These are phyloP conservation scores for Helicolenus hilgendorfi DNA, from an alignment of 2,797 vertebrate genomes.

Conservation along the genomic window DNA sequence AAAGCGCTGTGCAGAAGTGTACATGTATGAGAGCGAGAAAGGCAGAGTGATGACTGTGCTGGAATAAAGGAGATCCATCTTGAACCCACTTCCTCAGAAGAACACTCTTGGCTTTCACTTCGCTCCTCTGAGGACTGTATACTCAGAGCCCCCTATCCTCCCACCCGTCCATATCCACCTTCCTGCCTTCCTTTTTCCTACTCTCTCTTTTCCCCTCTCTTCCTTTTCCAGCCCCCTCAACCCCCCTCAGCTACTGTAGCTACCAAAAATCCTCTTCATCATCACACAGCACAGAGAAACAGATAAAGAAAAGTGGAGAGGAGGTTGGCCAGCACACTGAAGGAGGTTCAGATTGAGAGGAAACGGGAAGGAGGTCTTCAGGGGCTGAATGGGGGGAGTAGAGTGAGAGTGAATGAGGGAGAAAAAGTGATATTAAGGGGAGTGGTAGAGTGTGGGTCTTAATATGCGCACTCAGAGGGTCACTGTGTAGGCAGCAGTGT, in stretches of 20 bases:
- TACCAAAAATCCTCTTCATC: conserved; percentile 78
- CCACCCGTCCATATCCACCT: conserved; percentile 59
- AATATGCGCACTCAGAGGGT: conserved; percentile 80
- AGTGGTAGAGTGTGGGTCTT: conserved; percentile 47
- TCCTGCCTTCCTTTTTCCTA: conserved; percentile 52
- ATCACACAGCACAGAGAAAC: conserved; percentile 69
- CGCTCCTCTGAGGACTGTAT: conserved; percentile 72
- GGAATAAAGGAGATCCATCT: conserved; percentile 82
- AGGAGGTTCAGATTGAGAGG: conserved; percentile 59
- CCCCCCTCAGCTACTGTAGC: conserved; percentile 64
- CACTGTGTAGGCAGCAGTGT: conserved; percentile 71
- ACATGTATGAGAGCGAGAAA: conserved; percentile 11
- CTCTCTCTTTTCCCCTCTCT: conserved; percentile 65
- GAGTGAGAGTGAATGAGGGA: conserved; percentile 51
- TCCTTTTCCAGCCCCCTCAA: conserved; percentile 77
- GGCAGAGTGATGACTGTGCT: conserved; percentile 73
- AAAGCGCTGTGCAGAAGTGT: conserved; percentile 10
- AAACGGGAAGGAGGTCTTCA: conserved; percentile 50
- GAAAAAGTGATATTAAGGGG: conserved; percentile 49
- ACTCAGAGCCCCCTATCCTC: conserved; percentile 71
- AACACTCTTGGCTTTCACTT: conserved; percentile 79
- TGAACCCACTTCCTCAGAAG: conserved; percentile 77
- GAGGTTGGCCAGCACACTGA: conserved; percentile 47
- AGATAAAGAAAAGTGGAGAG: conserved; percentile 50
- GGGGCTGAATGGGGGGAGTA: conserved; percentile 11